Evolutionary conservation across 2,113 vertebrate genomes (phyloP), one percentile per base, ranked within the genome.

Genomic region (Galbula dea): DNA sequence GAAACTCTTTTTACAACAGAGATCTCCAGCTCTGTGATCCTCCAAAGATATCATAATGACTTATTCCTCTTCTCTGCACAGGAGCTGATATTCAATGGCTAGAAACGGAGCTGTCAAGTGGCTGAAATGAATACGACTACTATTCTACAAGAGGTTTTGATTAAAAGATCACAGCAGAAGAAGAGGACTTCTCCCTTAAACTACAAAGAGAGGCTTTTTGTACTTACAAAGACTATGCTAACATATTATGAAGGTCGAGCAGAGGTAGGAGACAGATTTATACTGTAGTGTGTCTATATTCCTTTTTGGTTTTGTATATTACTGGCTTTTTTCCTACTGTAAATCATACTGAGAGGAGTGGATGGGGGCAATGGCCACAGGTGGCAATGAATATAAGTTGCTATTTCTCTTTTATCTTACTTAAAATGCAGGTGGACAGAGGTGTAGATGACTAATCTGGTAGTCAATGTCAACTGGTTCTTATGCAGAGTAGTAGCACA

Each of bases 151-250:
- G 98, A 99, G 97, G 98, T 95, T 96, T 97, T 99, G 95, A 99
- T 99, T 97, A 99, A 99, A 97, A 98, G 99, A 24, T 99, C 99
- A 6, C 99, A 99, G 93, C 98, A 99, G 98, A 99, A 99, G 97
- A 99, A 98, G 96, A 98, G 98, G 89, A 99, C 98, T 18, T 99
- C 99, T 10, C 99, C 99, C 1, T 97, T 99, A 83, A 99, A 99
- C 97, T 99, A 99, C 96, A 99, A 99, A 95, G 98, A 99, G 91
- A 97, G 99, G 46, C 97, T 99, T 93, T 99, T 99, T 69, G 98
- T 99, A 14, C 98, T 99, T 51, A 99, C 98, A 12, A 98, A 98
- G 90, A 98, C 96, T 57, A 89, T 94, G 92, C 96, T 99, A 71
- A 97, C 98, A 0, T 99, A 99, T 96, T 99, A 99, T 2, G 99